Evolutionary conservation across 2,113 vertebrate genomes (phyloP), one percentile per base, ranked within the genome.

Genomic region (Ahaetulla prasina): DNA sequence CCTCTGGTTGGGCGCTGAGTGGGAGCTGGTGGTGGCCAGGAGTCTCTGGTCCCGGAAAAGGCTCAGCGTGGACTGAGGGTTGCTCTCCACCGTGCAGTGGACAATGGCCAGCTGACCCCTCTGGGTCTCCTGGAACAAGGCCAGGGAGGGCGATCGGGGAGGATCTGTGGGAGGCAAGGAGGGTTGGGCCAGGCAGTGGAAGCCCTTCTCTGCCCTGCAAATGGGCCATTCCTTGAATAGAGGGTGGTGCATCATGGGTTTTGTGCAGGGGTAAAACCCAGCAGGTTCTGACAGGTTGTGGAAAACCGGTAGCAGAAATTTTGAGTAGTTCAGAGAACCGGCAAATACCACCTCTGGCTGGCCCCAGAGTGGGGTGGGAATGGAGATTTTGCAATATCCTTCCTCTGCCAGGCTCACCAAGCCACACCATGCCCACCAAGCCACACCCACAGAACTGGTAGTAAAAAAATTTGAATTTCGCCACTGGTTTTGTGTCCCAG

Each of bases 31-130:
- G 93, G 96, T 88, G 1, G 96, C 97, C 60, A 98, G 12, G 16
- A 96, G 39, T 18, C 18, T 0, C 68, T 68, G 89, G 0, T 93
- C 55, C 0, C 0, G 97, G 57, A 93, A 95, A 0, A 98, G 89
- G 23, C 91, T 86, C 94, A 98, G 2, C 0, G 92, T 39, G 55
- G 98, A 96, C 0, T n/a, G 91, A 0, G 98, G 97, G 88, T 95
- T 96, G 39, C 98, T 98, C 94, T 97, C 95, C 91, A 97, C 97
- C 0, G 95, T 35, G 14, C 98, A 98, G 50, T 43, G 94, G 45
- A 98, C 0, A 0, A 98, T 93, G 90, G 95, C 96, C 95, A 96
- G 4, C 0, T 92, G 85, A 7, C 97, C 96, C 0, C 85, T 94
- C 92, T 96, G 96, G 0, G 85, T 94, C 95, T 98, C 98, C 93